phyloP scores from a whole-genome alignment of 1,140 invertebrate genomes.

The Drosophila pseudoananassae region DNA sequence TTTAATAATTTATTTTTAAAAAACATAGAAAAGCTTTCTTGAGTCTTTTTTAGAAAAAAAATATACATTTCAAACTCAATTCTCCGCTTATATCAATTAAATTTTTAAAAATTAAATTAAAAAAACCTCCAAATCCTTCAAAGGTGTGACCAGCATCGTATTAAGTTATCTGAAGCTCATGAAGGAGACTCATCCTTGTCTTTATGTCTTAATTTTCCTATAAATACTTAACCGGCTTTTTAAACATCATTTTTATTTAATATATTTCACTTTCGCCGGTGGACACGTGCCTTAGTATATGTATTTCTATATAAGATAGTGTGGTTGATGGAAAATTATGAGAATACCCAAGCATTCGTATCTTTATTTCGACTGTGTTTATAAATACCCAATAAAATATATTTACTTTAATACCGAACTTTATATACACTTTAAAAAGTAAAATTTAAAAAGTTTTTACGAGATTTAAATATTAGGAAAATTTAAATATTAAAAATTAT shows the following conservation, averaged over 20 bases:
- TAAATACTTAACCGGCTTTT: background rate
- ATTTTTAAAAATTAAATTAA: no score
- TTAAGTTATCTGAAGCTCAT: no score
- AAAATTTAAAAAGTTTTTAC: background rate
- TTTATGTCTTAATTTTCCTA: no score
- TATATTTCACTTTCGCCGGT: background rate
- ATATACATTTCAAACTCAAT: no score
- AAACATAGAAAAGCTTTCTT: no score
- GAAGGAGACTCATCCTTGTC: no score
- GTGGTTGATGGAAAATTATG: conserved; percentile 2
- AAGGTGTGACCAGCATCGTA: no score
- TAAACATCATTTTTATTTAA: background rate
- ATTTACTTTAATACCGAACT: background rate
- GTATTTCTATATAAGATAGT: background rate
- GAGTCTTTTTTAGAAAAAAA: no score
- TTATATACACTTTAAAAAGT: background rate
- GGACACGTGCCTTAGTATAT: conserved; percentile 1
- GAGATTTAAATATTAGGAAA: background rate
- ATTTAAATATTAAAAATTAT: background rate
- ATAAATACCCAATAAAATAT: conserved; percentile 1
- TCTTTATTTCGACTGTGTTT: background rate
- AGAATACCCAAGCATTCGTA: background rate
- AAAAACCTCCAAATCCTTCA: no score
- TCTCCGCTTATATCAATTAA: no score
- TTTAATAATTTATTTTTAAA: no score